phyloP scores from a whole-genome alignment of 1,140 invertebrate genomes.

The Propsilocerus akamusi region DNA sequence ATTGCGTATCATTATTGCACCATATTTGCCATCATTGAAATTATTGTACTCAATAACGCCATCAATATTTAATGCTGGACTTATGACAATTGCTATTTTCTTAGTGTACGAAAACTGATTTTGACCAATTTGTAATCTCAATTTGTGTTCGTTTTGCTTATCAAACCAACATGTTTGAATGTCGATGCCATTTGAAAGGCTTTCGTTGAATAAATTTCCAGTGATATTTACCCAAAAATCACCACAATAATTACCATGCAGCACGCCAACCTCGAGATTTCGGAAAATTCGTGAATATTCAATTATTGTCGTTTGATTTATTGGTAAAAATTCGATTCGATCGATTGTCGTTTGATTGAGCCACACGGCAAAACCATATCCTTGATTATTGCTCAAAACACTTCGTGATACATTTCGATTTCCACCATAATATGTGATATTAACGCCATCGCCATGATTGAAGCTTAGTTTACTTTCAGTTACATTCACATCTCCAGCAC shows the following conservation, averaged over 20 bases:
- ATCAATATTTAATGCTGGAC: constrained; percentile 66
- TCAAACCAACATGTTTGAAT: constrained; percentile 57
- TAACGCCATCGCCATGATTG: constrained; percentile 81
- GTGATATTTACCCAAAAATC: constrained; percentile 67
- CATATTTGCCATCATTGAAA: constrained; percentile 62
- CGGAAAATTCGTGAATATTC: constrained; percentile 71
- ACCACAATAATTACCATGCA: constrained; percentile 59
- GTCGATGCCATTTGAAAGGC: constrained; percentile 52
- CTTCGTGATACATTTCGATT: constrained; percentile 71
- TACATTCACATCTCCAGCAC: constrained; percentile 83
- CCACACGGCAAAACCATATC: constrained; percentile 73
- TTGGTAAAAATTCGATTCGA: constrained; percentile 46
- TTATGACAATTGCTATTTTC: constrained; percentile 55
- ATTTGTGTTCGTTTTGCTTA: constrained; percentile 28
- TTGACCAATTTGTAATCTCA: constrained; percentile 65
- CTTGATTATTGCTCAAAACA: constrained; percentile 57
- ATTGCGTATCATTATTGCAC: constrained; percentile 77
- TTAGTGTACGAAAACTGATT: constrained; percentile 64
- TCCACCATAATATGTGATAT: constrained; percentile 83
- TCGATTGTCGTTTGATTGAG: constrained; percentile 68
- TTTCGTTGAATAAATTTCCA: constrained; percentile 64
- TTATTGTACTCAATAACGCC: constrained; percentile 72
- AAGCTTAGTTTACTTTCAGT: constrained; percentile 74
- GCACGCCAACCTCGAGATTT: constrained; percentile 68
- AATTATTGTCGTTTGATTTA: constrained; percentile 68